Conservation (phyloP, 1,140 invertebrate species). For the Rhopalosiphum padi region DNA sequence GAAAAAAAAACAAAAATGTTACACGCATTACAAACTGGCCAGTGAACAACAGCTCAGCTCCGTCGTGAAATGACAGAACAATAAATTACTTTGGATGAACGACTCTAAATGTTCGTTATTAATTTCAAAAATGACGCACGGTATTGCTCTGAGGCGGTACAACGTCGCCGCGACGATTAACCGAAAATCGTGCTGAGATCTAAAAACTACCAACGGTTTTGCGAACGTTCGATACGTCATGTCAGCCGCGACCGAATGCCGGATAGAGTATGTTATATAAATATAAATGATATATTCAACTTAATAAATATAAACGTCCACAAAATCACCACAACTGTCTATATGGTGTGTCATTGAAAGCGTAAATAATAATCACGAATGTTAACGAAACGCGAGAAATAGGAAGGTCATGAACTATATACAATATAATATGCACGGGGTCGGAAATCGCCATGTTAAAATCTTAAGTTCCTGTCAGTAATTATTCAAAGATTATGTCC, state of each 20-base stretch:
- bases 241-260: not conserved
- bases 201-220: not conserved
- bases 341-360: too few relatives aligned
- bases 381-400: too few relatives aligned
- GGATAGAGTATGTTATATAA: not conserved
- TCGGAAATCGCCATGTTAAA: too few relatives aligned
- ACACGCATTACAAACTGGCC: not conserved
- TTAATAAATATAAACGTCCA: too few relatives aligned
- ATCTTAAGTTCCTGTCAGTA: too few relatives aligned
- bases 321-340: too few relatives aligned
- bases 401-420: not conserved
- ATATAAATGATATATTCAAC: too few relatives aligned
- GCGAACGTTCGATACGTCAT: not conserved
- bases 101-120: not conserved
- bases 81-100: not conserved
- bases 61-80: not conserved
- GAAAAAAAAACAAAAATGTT: not conserved
- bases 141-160: not conserved
- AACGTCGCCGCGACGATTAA: not conserved
- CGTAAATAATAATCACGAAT: too few relatives aligned
- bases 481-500: too few relatives aligned
- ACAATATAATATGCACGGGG: not conserved
- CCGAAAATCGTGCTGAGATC: not conserved
- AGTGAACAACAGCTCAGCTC: not conserved
- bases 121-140: not conserved